Percentiles rank a stretch among this genome's conserved stretches.
Conservation (phyloP, 2,888 invertebrate species). For the Tenthredo scrophulariae region DNA sequence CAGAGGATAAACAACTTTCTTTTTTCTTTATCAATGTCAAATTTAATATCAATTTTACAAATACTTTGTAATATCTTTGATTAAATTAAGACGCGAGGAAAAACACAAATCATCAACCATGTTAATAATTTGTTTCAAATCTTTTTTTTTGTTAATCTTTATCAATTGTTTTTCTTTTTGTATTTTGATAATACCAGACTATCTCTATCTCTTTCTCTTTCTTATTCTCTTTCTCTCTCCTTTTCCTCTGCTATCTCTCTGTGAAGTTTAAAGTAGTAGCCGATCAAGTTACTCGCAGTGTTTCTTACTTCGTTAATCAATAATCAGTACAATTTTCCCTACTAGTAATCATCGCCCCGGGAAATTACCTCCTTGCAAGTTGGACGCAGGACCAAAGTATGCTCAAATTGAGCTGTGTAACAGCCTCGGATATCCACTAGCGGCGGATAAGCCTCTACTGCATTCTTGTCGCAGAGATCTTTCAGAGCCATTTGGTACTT, state of each 20-base stretch:
- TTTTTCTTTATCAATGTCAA: not conserved
- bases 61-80: not conserved
- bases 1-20: not conserved
- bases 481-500: constrained; percentile 99
- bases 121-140: not conserved
- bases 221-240: not conserved
- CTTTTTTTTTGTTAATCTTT: not conserved
- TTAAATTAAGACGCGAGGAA: not conserved
- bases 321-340: not conserved
- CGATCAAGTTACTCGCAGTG: not conserved
- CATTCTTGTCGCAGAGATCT: constrained; percentile 98
- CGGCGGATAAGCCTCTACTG: constrained; percentile 99
- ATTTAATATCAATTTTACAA: not conserved
- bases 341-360: constrained; percentile 96
- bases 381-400: constrained; percentile 97
- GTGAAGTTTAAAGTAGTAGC: not conserved
- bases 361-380: constrained; percentile 99
- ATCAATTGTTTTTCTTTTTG: not conserved
- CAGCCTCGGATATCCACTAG: constrained; percentile 98
- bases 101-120: not conserved
- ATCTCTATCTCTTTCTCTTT: not conserved
- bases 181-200: not conserved
- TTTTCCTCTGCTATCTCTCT: not conserved
- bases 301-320: not conserved
- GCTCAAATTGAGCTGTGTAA: constrained; percentile 99